Conservation (phyloP, 2,113 vertebrate genomes). For the Morone saxatilis region DNA sequence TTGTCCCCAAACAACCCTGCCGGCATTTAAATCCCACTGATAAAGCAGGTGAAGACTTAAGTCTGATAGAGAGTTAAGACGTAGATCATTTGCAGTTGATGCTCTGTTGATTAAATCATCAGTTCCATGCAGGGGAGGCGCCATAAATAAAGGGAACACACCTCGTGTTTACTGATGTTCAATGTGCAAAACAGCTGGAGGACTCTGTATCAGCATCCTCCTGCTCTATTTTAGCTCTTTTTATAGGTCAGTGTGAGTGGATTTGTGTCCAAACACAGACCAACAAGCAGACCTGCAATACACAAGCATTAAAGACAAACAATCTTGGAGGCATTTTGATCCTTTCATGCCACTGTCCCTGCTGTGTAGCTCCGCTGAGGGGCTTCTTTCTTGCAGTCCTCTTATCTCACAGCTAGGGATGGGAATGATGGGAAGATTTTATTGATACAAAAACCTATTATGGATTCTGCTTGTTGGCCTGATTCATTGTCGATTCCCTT, state of each 20-base stretch:
- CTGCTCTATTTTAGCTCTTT: not conserved
- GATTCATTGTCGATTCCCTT: no score
- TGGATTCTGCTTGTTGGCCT: no score
- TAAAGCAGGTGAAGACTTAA: slow-evolving; percentile 3
- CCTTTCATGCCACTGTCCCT: not conserved
- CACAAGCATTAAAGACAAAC: not conserved
- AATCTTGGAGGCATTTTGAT: not conserved
- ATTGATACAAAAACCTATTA: no score
- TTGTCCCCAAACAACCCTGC: slow-evolving; percentile 1
- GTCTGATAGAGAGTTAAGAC: not conserved
- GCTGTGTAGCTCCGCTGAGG: not conserved
- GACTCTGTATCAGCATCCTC: not conserved
- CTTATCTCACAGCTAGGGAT: not conserved
- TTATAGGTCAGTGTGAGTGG: not conserved
- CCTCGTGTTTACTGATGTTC: not conserved
- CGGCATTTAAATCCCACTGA: slow-evolving; percentile 14
- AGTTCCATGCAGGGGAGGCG: not conserved
- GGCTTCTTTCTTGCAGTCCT: not conserved
- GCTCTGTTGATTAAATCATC: slow-evolving; percentile 17
- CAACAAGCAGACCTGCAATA: not conserved
- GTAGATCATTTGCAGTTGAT: slow-evolving; percentile 1
- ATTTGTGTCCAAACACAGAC: not conserved
- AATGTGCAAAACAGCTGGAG: not conserved
- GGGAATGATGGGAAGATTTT: no score
- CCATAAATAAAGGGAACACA: slow-evolving; percentile 4